These are phyloP conservation scores for Sardinella longiceps DNA, from an alignment of 2,797 vertebrate genomes.

Conservation along the genomic window DNA sequence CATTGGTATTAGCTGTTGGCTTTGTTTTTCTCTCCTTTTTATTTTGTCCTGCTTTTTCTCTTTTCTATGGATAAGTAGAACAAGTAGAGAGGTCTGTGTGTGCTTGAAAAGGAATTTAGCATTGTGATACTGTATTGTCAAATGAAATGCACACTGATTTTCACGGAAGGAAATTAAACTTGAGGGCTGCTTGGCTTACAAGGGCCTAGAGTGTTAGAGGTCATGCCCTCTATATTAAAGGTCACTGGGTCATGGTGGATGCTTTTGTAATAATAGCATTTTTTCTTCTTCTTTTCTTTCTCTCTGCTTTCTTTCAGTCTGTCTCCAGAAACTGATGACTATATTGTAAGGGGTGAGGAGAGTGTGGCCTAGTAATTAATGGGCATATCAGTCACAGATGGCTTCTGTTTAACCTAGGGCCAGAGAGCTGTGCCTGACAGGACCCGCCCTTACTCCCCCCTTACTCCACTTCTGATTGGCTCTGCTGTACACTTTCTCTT, in stretches of 20 bases:
- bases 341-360: slow-evolving; percentile 51
- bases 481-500: slow-evolving; percentile 30
- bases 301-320: slow-evolving; percentile 41
- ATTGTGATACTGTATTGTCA: background rate
- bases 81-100: background rate
- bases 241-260: background rate
- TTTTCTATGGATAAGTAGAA: no score
- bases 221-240: background rate
- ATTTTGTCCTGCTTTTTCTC: no score
- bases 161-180: background rate
- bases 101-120: background rate
- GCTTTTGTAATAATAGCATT: background rate
- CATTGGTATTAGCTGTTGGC: no score
- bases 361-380: slow-evolving; percentile 55
- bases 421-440: slow-evolving; percentile 45
- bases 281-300: background rate
- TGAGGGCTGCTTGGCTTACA: slow-evolving; percentile 12
- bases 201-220: background rate
- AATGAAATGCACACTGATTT: background rate
- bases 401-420: slow-evolving; percentile 61
- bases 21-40: no score
- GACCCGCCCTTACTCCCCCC: slow-evolving; percentile 28
- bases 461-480: slow-evolving; percentile 30
- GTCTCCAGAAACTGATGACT: slow-evolving; percentile 50
- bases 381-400: slow-evolving; percentile 52